Conservation (phyloP, 2,113 vertebrate genomes). For the Patagioenas fasciata region DNA sequence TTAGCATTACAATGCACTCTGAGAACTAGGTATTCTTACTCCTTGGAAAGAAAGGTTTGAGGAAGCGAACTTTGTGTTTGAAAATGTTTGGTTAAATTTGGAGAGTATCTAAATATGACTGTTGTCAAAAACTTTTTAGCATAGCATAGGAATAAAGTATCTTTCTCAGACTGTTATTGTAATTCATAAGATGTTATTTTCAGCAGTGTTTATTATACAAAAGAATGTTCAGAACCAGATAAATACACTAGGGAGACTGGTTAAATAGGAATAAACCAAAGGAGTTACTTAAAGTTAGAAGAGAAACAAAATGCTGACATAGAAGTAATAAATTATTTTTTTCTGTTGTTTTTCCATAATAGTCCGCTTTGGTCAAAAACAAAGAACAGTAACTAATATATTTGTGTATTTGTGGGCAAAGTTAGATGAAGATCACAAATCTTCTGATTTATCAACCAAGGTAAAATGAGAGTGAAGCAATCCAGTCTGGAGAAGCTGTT, state of each 20-base stretch:
- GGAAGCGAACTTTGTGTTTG: slow-evolving; percentile 13
- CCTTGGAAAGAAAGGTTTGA: not conserved
- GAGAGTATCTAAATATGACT: slow-evolving; percentile 18
- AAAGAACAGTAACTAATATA: not conserved
- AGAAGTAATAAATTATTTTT: not conserved
- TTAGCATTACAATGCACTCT: slow-evolving; percentile 58
- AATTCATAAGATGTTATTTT: slow-evolving; percentile 71
- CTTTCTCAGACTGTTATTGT: slow-evolving; percentile 53
- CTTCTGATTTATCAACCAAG: slow-evolving; percentile 14
- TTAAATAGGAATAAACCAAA: slow-evolving; percentile 61
- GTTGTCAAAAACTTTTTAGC: not conserved
- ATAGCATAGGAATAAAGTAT: not conserved
- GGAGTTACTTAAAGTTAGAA: slow-evolving; percentile 42
- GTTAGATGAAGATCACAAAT: not conserved
- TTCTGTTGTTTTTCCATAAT: slow-evolving; percentile 8
- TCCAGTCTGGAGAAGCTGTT: not conserved
- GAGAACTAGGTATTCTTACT: slow-evolving; percentile 34
- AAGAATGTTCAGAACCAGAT: slow-evolving; percentile 69
- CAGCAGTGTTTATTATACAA: slow-evolving; percentile 63
- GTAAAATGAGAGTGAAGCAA: slow-evolving; percentile 23
- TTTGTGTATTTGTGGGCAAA: slow-evolving; percentile 4
- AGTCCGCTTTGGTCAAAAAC: not conserved
- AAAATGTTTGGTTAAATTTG: slow-evolving; percentile 10
- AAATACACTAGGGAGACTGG: slow-evolving; percentile 54
- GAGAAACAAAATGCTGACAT: slow-evolving; percentile 41